Evolutionary conservation across 2,888 invertebrate species (phyloP), one percentile per base, ranked within the genome.

Genomic region (Volucella inanis): DNA sequence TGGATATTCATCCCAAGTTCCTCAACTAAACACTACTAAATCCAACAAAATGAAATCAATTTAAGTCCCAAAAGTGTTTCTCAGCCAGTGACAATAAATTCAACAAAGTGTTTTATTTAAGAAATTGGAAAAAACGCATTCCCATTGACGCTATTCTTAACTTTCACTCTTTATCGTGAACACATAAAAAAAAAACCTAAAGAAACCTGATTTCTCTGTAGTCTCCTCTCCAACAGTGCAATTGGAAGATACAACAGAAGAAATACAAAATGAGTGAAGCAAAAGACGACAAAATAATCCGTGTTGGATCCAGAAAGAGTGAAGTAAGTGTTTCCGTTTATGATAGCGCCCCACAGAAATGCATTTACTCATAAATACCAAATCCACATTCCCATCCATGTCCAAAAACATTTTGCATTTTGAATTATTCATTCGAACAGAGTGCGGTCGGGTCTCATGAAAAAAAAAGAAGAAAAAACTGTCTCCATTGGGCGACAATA

Each of bases 291-390:
- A 93, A 93, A 91, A 92, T 94, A 88, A 95, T 96, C 88, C 94
- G 94, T 88, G 96, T 97, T 78, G 97, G 97, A 76, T 96, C 97
- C 59, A 94, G 97, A 88, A 96, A 97, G 93, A 97, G 97, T 90
- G 95, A 97, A 94, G 96, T 96, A 92, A 93, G 93, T 22, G 22
- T 22, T 4, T 3, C 22, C 22, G 22, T 3, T 4, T 22, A 22
- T 4, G 4, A 3, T 3, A 22, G 3, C 22, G 4, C 3, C 22
- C 4, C 22, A 22, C 3, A 22, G 22, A 22, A 22, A 22, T 22
- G 22, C 22, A 22, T 22, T 22, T 22, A 22, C 22, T 22, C 22
- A 0, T 22, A 22, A 4, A 22, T 18, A 2, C 22, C 22, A 22
- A 1, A 22, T 92, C 15, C 52, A n/a, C 31, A 39, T 4, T 45